Base-by-base conservation (phyloP, 1,140 invertebrate species). In the Dermatophagoides farinae region DNA sequence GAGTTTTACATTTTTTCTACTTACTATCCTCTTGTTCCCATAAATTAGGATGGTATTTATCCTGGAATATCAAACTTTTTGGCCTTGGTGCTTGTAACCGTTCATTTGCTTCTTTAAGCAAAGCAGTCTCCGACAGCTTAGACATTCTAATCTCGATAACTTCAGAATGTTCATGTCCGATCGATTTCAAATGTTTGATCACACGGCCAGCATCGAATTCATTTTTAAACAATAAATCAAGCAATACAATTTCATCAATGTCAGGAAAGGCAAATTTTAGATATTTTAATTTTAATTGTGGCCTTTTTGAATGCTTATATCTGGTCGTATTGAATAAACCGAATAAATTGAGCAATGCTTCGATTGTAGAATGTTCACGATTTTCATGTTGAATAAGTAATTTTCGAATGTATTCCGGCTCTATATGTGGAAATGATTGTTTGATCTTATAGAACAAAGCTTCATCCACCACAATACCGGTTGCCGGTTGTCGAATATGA, bases 221-320 rank as follows among this genome's bases (percentile, higher is more conserved):
- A 65, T 84, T 82, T 70, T 82, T 84, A 60, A 68, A 81, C 38
- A 91, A 71, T 58, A 87, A 76, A 70, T 90, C 86, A 51, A 89
- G 74, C 10, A 91, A 79, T 31, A 88, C 70, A n/a, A 84, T 86
- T 71, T 89, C 86, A 64, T 91, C 86, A 0, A 82, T 85, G 72
- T 86, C 84, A n/a, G 86, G 85, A 72, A 88, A 90, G 65, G 89
- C 78, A 68, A 83, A 86, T 72, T 90, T 90, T 75, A 91, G 77
- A 71, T 89, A 90, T 75, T 86, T 87, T 69, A 89, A 76, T 78
- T 90, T 89, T 81, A 89, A 85, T 76, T 88, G 88, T 64, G 86
- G 86, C 64, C 85, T 88, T 66, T 76, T 23, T 41, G 65, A 51
- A 47, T 54, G 62, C 38, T 65, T 64, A 44, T 65, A 62, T 16